Percentiles rank a stretch among this genome's conserved stretches.
Conservation (phyloP, 2,888 invertebrate genomes). For the Strigamia crassipes region DNA sequence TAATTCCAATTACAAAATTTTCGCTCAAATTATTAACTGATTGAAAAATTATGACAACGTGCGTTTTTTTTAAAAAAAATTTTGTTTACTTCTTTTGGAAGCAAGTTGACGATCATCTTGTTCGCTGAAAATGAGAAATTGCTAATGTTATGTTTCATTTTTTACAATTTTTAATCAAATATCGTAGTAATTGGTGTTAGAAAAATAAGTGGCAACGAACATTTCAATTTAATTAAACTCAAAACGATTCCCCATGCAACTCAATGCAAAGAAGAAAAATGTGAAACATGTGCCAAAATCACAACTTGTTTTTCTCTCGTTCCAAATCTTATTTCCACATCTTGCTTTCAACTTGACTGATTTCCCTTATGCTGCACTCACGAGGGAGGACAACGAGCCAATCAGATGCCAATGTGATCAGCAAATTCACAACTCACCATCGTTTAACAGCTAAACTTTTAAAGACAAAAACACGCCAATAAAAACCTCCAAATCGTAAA, state of each 20-base stretch:
- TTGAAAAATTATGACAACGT: too few species aligned
- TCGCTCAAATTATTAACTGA: too few species aligned
- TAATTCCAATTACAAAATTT: too few species aligned
- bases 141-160: too few species aligned
- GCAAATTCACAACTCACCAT: slow-evolving; percentile 2
- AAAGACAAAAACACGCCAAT: background rate
- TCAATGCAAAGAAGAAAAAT: background rate
- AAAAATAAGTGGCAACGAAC: background rate
- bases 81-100: too few species aligned
- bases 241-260: background rate
- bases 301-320: slow-evolving; percentile 10
- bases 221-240: background rate
- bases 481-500: too few species aligned
- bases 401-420: slow-evolving; percentile 4
- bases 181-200: background rate
- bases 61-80: too few species aligned
- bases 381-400: slow-evolving; percentile 10
- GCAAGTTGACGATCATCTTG: too few species aligned
- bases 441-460: background rate
- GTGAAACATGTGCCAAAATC: background rate
- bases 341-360: slow-evolving; percentile 10
- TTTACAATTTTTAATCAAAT: background rate
- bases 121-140: too few species aligned
- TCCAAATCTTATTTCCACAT: background rate
- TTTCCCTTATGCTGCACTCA: background rate